These are phyloP conservation scores for Phalera bucephala DNA, from an alignment of 2,888 invertebrate genomes.

Conservation along the genomic window DNA sequence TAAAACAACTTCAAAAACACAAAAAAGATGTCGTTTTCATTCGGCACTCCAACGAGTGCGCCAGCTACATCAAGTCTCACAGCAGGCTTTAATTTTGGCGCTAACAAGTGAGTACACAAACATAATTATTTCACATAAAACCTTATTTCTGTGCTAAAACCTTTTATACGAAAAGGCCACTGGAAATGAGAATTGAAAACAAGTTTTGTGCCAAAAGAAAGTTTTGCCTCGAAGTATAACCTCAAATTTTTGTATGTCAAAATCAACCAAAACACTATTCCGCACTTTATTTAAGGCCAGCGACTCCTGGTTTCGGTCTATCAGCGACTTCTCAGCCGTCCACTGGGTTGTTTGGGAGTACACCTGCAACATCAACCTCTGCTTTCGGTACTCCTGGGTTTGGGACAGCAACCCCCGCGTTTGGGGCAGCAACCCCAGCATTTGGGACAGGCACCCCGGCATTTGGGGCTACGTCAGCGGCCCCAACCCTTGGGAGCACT, in stretches of 20 bases:
- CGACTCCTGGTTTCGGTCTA: constrained; percentile 62
- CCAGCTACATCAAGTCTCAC: constrained; percentile 65
- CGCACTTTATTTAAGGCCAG: constrained; percentile 50
- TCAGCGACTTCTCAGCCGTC: constrained; percentile 55
- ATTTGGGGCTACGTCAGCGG: constrained; percentile 37
- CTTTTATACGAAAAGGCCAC: neutral
- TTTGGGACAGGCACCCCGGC: constrained; percentile 41
- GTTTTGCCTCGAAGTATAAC: constrained; percentile 27
- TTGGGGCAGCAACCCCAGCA: constrained; percentile 24
- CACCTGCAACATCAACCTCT: constrained; percentile 45
- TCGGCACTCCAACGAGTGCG: constrained; percentile 74
- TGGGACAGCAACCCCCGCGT: constrained; percentile 31
- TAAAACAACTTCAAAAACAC: neutral
- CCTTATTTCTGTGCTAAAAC: constrained; percentile 4
- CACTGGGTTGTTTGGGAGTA: constrained; percentile 56
- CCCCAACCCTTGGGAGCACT: constrained; percentile 42
- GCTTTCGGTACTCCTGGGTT: constrained; percentile 35
- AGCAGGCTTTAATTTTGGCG: constrained; percentile 73
- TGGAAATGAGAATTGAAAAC: too few species aligned
- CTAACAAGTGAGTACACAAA: constrained; percentile 62
- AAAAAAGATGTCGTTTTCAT: constrained; percentile 68
- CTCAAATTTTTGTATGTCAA: constrained; percentile 19
- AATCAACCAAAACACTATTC: constrained; percentile 1
- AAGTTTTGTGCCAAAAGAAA: too few species aligned
- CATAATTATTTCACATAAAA: constrained; percentile 7